A percentile compares a stretch with the other conserved stretches of the same genome.
phyloP scores from a whole-genome alignment of 2,888 invertebrate genomes.

The Thera britannica region DNA sequence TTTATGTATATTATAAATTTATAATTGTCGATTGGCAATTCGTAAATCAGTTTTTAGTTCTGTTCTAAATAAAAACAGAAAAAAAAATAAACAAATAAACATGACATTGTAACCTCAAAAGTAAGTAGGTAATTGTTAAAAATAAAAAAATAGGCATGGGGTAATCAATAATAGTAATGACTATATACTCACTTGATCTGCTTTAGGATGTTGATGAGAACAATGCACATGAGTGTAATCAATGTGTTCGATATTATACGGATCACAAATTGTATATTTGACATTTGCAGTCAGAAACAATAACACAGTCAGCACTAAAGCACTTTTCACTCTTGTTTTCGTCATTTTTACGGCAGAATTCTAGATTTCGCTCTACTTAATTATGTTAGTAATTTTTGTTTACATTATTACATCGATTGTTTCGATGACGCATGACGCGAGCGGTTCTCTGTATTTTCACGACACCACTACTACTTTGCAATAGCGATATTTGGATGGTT shows the following conservation, averaged over 20 bases:
- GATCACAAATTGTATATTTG: slow-evolving; percentile 49
- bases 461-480: slow-evolving; percentile 47
- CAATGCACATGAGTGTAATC: slow-evolving; percentile 76
- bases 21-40: no score
- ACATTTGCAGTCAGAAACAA: slow-evolving; percentile 53
- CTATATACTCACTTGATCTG: slow-evolving; percentile 86
- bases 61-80: no score
- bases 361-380: slow-evolving; percentile 50
- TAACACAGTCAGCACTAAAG: slow-evolving; percentile 53
- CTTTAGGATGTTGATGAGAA: slow-evolving; percentile 87
- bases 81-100: no score
- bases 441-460: slow-evolving; percentile 40
- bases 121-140: neutral
- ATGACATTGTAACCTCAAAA: neutral
- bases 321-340: slow-evolving; percentile 50
- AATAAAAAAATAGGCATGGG: slow-evolving; percentile 19
- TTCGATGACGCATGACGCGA: slow-evolving; percentile 40
- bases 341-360: slow-evolving; percentile 48
- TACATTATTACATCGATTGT: slow-evolving; percentile 63
- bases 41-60: no score
- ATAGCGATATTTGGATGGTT: no score
- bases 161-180: slow-evolving; percentile 10
- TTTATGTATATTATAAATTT: no score
- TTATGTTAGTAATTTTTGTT: slow-evolving; percentile 57
- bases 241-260: slow-evolving; percentile 42